Evolutionary conservation across 2,888 invertebrate species (phyloP).

Genomic region (Mesochorus sp.): DNA sequence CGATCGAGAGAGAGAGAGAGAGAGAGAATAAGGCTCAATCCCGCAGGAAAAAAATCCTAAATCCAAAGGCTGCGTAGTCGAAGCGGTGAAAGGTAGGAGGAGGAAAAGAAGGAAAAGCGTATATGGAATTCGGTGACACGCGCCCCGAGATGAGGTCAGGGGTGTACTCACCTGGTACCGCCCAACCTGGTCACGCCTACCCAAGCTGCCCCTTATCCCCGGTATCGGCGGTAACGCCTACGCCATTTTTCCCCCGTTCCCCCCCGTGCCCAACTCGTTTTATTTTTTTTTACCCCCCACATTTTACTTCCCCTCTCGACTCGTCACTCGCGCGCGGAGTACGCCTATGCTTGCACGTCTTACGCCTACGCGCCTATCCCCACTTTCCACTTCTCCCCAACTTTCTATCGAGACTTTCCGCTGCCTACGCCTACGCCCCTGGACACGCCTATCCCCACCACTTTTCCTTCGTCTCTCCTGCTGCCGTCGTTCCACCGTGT

Average conservation of each 20-base stretch:
- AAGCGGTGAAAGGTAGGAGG: neutral
- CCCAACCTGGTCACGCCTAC: constrained; percentile 81
- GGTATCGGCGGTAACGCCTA: constrained; percentile 78
- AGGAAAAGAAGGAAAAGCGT: constrained; percentile 13
- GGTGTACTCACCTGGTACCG: constrained; percentile 80
- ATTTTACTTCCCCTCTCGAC: constrained; percentile 58
- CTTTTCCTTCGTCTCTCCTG: neutral
- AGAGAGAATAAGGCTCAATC: constrained; percentile 5
- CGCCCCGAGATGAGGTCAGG: constrained; percentile 75
- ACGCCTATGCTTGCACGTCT: constrained; percentile 61
- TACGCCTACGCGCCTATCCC: constrained; percentile 58
- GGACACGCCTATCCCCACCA: constrained; percentile 55
- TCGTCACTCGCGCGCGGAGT: constrained; percentile 47
- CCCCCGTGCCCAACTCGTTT: constrained; percentile 42
- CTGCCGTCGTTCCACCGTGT: too few species aligned
- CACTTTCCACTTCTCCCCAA: constrained; percentile 23
- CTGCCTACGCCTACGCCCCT: constrained; percentile 56
- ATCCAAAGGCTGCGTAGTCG: too few species aligned
- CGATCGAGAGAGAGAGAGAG: neutral
- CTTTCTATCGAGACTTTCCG: constrained; percentile 21
- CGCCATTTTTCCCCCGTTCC: constrained; percentile 61
- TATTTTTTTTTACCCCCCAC: constrained; percentile 61
- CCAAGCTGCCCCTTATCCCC: constrained; percentile 75
- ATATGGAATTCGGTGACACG: constrained; percentile 69
- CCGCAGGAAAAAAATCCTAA: too few species aligned